Evolutionary conservation across 1,140 invertebrate genomes (phyloP).

Genomic region (Tachypleus tridentatus): DNA sequence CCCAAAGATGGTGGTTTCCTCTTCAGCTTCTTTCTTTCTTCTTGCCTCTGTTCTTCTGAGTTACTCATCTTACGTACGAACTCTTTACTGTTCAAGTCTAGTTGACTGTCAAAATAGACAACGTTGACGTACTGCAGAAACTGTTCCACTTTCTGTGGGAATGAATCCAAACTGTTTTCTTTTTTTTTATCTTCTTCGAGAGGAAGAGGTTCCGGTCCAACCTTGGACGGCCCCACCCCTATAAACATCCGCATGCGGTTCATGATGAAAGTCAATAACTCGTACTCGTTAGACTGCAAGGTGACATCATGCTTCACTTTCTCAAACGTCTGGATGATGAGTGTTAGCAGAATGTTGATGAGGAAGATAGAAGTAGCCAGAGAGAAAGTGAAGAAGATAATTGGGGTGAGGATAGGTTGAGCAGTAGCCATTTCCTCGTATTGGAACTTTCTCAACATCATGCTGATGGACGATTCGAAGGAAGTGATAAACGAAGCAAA

Average conservation of each 20-base stretch:
- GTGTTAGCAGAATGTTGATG: conserved; percentile 43
- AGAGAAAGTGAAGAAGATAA: conserved; percentile 40
- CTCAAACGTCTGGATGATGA: conserved; percentile 38
- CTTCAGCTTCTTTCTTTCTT: no score
- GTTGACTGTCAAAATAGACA: conserved; percentile 31
- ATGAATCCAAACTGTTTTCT: conserved; percentile 27
- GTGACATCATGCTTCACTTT: conserved; percentile 27
- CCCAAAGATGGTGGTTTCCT: no score
- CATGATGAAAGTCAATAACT: conserved; percentile 30
- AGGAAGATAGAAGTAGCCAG: conserved; percentile 40
- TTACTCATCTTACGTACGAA: not conserved
- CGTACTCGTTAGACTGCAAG: conserved; percentile 28
- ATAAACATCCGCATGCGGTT: conserved; percentile 24
- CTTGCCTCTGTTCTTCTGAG: no score
- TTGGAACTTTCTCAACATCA: conserved; percentile 42
- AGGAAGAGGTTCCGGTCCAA: conserved; percentile 1
- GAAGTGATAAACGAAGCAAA: conserved; percentile 38
- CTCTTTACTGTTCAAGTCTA: conserved; percentile 26
- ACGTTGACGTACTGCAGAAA: conserved; percentile 34
- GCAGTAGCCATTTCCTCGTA: conserved; percentile 36
- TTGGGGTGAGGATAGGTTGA: conserved; percentile 34
- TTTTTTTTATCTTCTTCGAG: conserved; percentile 2
- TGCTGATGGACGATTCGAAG: conserved; percentile 38
- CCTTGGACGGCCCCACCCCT: conserved; percentile 11
- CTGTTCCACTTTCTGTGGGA: conserved; percentile 32